Conservation (phyloP, 1,140 invertebrate genomes). For the Halictus rubicundus region DNA sequence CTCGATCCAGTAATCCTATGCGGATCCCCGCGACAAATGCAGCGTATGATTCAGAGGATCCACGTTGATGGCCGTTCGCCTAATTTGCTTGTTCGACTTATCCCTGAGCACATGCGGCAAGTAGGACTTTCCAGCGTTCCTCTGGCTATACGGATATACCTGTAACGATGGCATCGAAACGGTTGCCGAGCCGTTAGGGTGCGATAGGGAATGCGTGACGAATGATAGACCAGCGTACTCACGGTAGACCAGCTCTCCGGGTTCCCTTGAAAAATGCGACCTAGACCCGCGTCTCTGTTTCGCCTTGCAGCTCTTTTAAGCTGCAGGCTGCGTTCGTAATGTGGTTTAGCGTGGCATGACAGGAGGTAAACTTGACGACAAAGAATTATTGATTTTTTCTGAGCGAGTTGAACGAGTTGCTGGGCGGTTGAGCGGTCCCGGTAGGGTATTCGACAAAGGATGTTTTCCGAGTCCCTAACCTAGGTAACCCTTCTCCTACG, state of each 20-base stretch:
- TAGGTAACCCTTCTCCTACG: conserved; percentile 79
- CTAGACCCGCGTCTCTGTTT: conserved; percentile 37
- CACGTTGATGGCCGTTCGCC: not conserved
- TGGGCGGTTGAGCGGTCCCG: conserved; percentile 77
- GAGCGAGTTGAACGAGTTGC: conserved; percentile 77
- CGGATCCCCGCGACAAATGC: not conserved
- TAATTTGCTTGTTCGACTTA: not conserved
- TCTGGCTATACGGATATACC: no score
- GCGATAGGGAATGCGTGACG: not conserved
- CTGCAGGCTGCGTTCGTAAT: conserved; percentile 63
- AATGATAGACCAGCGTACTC: not conserved
- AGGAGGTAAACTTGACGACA: conserved; percentile 79
- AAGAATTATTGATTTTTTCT: conserved; percentile 80
- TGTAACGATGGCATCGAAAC: no score
- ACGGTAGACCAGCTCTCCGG: not conserved
- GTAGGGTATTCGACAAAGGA: conserved; percentile 80
- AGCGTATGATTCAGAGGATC: not conserved
- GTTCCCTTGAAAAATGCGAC: conserved; percentile 9
- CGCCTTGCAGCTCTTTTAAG: conserved; percentile 36
- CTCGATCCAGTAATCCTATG: conserved; percentile 15
- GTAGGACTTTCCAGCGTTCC: not conserved
- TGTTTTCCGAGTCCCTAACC: conserved; percentile 80
- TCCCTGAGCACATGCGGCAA: not conserved
- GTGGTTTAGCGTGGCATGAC: conserved; percentile 74
- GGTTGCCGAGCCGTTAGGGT: not conserved